phyloP scores from a whole-genome alignment of 2,797 vertebrate species.

The Pempheris klunzingeri region DNA sequence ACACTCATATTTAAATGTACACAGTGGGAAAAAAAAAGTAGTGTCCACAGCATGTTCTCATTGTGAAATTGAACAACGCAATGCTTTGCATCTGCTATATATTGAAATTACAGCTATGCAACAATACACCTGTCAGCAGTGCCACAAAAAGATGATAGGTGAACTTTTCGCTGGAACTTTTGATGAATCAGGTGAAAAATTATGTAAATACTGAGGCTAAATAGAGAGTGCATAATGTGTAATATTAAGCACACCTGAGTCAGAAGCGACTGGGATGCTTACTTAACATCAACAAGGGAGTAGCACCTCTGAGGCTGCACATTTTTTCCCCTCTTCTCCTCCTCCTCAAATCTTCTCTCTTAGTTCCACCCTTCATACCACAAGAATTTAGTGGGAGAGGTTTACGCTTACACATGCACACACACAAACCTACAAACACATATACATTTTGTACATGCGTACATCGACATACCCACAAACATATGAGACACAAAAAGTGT shows the following conservation, averaged over 20 bases:
- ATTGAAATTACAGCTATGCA: background rate
- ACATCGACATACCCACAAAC: conserved; percentile 3
- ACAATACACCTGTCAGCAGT: background rate
- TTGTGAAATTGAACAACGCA: background rate
- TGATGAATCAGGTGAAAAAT: conserved; percentile 8
- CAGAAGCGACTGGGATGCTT: conserved; percentile 7
- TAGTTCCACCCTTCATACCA: conserved; percentile 35
- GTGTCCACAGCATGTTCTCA: background rate
- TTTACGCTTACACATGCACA: background rate
- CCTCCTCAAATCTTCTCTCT: background rate
- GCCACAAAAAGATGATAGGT: background rate
- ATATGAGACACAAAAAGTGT: background rate
- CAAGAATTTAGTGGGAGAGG: conserved; percentile 45
- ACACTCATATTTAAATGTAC: too few relatives aligned
- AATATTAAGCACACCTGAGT: background rate
- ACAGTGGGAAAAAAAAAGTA: background rate
- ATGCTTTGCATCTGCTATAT: background rate
- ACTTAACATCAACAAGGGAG: conserved; percentile 48
- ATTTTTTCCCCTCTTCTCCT: conserved; percentile 14
- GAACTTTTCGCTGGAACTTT: too few relatives aligned
- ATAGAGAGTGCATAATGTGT: background rate
- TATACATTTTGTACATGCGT: conserved; percentile 4
- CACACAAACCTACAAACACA: conserved; percentile 31
- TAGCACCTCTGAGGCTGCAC: conserved; percentile 17
- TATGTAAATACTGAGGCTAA: background rate